Conservation (phyloP, 1,140 invertebrate species). For the Olivierus martensii region DNA sequence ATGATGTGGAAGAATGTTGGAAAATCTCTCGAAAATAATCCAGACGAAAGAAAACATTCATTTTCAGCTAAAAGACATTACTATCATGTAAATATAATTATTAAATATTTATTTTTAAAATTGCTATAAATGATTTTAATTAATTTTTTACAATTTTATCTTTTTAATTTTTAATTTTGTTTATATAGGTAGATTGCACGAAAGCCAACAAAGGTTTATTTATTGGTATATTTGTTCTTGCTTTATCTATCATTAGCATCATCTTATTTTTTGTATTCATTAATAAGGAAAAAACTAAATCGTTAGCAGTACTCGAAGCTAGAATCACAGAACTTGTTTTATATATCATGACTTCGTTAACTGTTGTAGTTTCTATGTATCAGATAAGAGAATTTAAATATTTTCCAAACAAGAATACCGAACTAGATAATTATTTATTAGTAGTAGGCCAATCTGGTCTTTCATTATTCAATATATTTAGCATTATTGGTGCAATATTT, state of each 20-base stretch:
- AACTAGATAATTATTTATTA: conserved; percentile 82
- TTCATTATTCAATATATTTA: conserved; percentile 86
- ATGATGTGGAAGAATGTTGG: conserved; percentile 87
- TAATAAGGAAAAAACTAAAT: conserved; percentile 62
- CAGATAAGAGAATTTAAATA: conserved; percentile 53
- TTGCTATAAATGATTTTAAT: too few relatives aligned
- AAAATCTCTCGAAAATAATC: not conserved
- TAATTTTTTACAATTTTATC: too few relatives aligned
- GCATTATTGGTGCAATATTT: conserved; percentile 76
- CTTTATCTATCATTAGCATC: conserved; percentile 83
- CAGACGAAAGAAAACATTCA: too few relatives aligned
- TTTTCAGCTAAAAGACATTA: too few relatives aligned
- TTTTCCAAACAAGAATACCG: conserved; percentile 47
- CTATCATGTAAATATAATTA: too few relatives aligned
- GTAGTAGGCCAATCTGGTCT: conserved; percentile 84
- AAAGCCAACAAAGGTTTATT: conserved; percentile 82
- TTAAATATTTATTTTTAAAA: too few relatives aligned
- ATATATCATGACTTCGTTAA: conserved; percentile 61
- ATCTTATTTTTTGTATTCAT: conserved; percentile 90
- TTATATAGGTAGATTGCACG: conserved; percentile 52
- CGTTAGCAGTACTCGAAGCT: conserved; percentile 71
- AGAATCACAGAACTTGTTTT: conserved; percentile 79
- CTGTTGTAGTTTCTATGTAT: conserved; percentile 66
- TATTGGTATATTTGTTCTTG: conserved; percentile 76
- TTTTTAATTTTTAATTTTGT: too few relatives aligned